A percentile compares a stretch with the other conserved stretches of the same genome.
Conservation (phyloP, 1,140 invertebrate species). For the Chionoecetes opilio region DNA sequence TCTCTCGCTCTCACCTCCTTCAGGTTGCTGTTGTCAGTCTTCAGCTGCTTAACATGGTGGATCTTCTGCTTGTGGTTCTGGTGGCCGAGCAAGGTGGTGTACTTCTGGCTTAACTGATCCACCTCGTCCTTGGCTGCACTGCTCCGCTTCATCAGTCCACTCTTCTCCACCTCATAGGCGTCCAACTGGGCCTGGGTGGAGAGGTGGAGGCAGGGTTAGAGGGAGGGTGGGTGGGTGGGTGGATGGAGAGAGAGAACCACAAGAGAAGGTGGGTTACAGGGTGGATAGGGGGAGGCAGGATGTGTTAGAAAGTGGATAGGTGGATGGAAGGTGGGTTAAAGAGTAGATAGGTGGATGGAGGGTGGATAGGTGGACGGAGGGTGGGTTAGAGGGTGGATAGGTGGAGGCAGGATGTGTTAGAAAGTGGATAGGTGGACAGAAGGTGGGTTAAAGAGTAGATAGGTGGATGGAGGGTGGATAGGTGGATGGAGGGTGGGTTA, state of each 20-base stretch:
- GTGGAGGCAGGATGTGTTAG: too few relatives aligned
- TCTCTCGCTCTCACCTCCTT: slow-evolving; percentile 84
- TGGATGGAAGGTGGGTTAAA: too few relatives aligned
- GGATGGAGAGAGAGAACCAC: background rate
- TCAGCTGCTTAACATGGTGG: slow-evolving; percentile 87
- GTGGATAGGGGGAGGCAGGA: too few relatives aligned
- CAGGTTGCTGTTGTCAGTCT: slow-evolving; percentile 86
- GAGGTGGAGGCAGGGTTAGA: slow-evolving; percentile 1
- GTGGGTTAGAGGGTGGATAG: too few relatives aligned
- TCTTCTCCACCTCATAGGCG: slow-evolving; percentile 84
- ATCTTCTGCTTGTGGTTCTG: slow-evolving; percentile 89
- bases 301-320: too few relatives aligned
- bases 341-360: too few relatives aligned
- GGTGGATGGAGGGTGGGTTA: too few relatives aligned
- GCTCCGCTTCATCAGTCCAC: slow-evolving; percentile 82
- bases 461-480: too few relatives aligned
- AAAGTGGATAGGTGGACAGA: too few relatives aligned
- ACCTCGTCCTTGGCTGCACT: slow-evolving; percentile 84
- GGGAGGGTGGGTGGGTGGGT: slow-evolving; percentile 12
- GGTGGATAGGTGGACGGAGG: too few relatives aligned
- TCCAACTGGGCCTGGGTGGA: slow-evolving; percentile 84
- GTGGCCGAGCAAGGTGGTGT: slow-evolving; percentile 87
- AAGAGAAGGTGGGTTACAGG: background rate
- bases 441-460: too few relatives aligned
- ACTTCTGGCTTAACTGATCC: slow-evolving; percentile 86